Evolutionary conservation across 2,888 invertebrate genomes (phyloP).

Genomic region (Pristionchus mayeri): DNA sequence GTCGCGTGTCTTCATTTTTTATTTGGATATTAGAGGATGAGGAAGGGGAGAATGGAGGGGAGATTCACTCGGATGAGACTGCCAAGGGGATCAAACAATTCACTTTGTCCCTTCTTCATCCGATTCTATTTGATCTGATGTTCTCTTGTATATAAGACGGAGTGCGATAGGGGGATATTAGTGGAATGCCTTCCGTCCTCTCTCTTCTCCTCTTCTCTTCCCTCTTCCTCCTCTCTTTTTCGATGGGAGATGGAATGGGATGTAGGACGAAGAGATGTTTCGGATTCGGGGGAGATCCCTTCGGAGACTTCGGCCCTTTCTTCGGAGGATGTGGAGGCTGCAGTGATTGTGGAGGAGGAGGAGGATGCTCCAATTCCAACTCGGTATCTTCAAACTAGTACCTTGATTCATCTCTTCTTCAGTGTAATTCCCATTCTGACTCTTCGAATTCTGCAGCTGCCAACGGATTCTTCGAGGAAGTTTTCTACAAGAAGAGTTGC

Average conservation of each 20-base stretch:
- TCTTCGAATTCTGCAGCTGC: background rate
- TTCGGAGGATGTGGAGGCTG: background rate
- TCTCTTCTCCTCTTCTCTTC: background rate
- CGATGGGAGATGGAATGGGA: constrained; percentile 22
- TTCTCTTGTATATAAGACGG: constrained; percentile 23
- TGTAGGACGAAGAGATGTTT: constrained; percentile 27
- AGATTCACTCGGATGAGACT: too few species aligned
- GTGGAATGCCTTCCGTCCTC: background rate
- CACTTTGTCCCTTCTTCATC: constrained; percentile 6
- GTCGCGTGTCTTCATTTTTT: too few species aligned
- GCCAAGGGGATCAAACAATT: background rate
- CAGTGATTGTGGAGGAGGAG: background rate
- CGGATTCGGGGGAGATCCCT: constrained; percentile 38
- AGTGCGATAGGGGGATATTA: background rate
- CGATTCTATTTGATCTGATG: constrained; percentile 26
- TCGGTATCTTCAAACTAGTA: too few species aligned
- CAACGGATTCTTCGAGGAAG: constrained; percentile 28
- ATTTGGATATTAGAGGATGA: background rate
- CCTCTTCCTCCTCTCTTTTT: background rate
- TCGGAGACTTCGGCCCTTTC: constrained; percentile 1
- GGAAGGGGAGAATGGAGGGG: background rate
- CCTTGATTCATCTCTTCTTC: background rate
- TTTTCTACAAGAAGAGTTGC: constrained; percentile 26
- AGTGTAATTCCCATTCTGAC: constrained; percentile 19
- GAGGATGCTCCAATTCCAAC: background rate